phyloP scores from a whole-genome alignment of 2,113 vertebrate species.

The Patagioenas fasciata region DNA sequence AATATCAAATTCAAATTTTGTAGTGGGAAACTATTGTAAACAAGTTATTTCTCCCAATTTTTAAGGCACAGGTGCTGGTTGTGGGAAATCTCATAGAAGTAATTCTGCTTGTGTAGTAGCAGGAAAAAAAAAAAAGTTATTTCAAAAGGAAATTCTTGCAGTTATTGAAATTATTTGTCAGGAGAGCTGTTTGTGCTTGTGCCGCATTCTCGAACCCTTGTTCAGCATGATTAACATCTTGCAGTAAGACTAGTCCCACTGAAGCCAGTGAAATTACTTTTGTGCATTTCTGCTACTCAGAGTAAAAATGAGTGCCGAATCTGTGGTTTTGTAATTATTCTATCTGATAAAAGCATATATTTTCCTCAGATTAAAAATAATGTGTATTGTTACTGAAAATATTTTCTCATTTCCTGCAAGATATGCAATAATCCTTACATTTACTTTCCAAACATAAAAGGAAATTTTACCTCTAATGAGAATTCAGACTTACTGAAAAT shows the following conservation, averaged over 20 bases:
- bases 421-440: neutral
- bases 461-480: neutral
- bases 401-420: neutral
- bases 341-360: neutral
- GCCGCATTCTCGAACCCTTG: neutral
- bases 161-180: neutral
- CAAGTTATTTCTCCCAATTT: neutral
- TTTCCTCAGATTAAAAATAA: neutral
- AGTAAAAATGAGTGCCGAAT: neutral
- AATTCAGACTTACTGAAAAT: neutral
- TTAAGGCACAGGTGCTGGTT: neutral
- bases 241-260: slow-evolving; percentile 6
- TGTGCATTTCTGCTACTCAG: neutral
- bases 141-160: neutral
- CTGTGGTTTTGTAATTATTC: neutral
- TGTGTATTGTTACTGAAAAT: neutral
- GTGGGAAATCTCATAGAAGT: neutral
- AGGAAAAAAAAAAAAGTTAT: neutral
- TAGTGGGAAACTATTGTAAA: neutral
- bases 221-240: neutral
- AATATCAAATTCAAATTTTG: neutral
- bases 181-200: neutral
- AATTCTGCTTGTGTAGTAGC: neutral
- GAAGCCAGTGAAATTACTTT: slow-evolving; percentile 6
- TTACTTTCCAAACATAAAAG: neutral